These are phyloP conservation scores for Drosophila equinoxialis DNA, from an alignment of 1,140 invertebrate species.

Conservation along the genomic window DNA sequence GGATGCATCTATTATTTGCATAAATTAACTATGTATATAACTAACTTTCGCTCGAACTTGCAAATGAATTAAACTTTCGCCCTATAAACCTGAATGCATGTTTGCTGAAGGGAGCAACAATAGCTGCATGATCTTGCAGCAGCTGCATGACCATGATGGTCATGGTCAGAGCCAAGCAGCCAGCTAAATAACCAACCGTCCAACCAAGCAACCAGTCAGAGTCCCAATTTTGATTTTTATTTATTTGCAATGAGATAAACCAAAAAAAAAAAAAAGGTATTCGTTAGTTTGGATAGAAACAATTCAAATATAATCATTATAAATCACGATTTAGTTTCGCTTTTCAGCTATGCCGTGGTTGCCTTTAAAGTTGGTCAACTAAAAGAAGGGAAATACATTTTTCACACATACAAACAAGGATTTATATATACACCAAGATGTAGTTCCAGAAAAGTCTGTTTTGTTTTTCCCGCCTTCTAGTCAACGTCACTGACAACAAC, in stretches of 20 bases:
- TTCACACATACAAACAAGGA: too few relatives aligned
- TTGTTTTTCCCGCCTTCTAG: too few relatives aligned
- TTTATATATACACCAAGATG: too few relatives aligned
- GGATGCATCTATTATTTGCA: slow-evolving; percentile 44
- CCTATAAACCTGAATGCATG: slow-evolving; percentile 58
- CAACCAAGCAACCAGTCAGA: slow-evolving; percentile 10
- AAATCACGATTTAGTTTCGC: slow-evolving; percentile 62
- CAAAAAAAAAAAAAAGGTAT: slow-evolving; percentile 33
- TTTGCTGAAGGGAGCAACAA: slow-evolving; percentile 35
- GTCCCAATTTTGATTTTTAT: slow-evolving; percentile 60
- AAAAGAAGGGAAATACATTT: background rate
- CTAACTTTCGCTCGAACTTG: slow-evolving; percentile 44
- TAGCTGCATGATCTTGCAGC: slow-evolving; percentile 26
- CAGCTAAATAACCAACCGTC: background rate
- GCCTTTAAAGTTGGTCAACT: slow-evolving; percentile 50
- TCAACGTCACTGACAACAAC: background rate
- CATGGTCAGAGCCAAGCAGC: slow-evolving; percentile 42
- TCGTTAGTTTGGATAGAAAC: slow-evolving; percentile 44
- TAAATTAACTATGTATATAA: slow-evolving; percentile 40
- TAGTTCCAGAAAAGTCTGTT: too few relatives aligned
- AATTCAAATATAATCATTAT: slow-evolving; percentile 62
- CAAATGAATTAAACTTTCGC: slow-evolving; percentile 58
- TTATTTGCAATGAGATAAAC: slow-evolving; percentile 50
- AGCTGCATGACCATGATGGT: slow-evolving; percentile 31
- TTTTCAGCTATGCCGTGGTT: slow-evolving; percentile 40